Evolutionary conservation across 2,797 vertebrate genomes (phyloP).

Genomic region (Brachymystax lenok): DNA sequence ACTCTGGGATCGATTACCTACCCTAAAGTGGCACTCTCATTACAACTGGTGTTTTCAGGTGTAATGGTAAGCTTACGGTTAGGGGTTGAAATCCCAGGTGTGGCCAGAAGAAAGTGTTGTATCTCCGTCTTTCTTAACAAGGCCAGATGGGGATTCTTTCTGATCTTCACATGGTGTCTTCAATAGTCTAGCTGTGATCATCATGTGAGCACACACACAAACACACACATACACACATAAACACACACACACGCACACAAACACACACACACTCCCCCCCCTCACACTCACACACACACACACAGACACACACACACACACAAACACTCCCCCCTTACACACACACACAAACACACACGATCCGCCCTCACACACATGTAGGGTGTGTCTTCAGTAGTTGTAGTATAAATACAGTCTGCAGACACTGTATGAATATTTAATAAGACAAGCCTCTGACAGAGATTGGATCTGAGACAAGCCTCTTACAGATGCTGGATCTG

Average conservation of each 20-base stretch:
- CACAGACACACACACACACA: neutral
- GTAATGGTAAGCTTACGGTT: neutral
- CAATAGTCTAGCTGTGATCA: neutral
- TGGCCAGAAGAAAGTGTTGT: neutral
- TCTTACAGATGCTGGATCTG: too few species aligned
- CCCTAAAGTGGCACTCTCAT: neutral
- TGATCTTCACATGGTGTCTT: neutral
- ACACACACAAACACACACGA: too few species aligned
- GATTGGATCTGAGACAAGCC: slow-evolving; percentile 7
- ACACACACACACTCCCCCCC: neutral
- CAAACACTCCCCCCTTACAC: neutral
- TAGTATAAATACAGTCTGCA: slow-evolving; percentile 79
- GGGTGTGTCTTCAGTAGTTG: slow-evolving; percentile 53
- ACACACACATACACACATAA: too few species aligned
- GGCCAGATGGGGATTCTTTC: neutral
- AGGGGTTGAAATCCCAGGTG: neutral
- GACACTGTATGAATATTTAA: slow-evolving; percentile 83
- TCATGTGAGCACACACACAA: too few species aligned
- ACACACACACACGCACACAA: neutral
- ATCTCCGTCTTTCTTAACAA: neutral
- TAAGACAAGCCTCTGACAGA: slow-evolving; percentile 34
- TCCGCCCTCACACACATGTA: too few species aligned
- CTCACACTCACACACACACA: neutral
- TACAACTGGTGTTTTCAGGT: neutral
- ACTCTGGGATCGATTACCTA: neutral